Conservation (phyloP, 1,140 invertebrate species). For the Pogonomyrmex barbatus region DNA sequence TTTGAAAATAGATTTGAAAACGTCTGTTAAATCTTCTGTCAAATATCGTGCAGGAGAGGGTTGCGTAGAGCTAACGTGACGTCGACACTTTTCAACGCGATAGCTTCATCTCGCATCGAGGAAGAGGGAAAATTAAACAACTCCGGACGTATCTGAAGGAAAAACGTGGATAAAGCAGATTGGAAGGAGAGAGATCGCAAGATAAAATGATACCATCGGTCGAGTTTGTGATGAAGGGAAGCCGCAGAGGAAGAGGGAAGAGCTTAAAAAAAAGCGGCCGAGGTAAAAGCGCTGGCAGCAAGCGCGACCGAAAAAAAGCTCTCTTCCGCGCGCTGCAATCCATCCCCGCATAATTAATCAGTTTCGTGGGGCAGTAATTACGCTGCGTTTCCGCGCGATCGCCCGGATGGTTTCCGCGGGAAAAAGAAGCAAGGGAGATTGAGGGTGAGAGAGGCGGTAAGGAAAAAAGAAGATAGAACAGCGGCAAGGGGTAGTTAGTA, state of each 20-base stretch:
- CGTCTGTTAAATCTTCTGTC: not conserved
- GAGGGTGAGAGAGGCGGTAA: not conserved
- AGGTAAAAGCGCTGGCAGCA: conserved; percentile 31
- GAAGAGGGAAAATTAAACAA: not conserved
- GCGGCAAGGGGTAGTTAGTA: conserved; percentile 16
- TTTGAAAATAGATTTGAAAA: not conserved
- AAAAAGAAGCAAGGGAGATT: not conserved
- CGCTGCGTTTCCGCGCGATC: conserved; percentile 64
- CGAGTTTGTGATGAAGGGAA: not conserved
- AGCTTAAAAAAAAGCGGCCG: conserved; percentile 12
- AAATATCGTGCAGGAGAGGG: not conserved
- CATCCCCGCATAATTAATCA: conserved; percentile 74
- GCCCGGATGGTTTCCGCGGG: conserved; percentile 56
- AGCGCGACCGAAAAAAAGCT: conserved; percentile 41
- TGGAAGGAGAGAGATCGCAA: conserved; percentile 1
- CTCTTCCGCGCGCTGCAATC: conserved; percentile 31
- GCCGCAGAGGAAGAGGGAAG: too few relatives aligned
- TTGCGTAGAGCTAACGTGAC: not conserved
- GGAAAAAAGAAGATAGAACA: conserved; percentile 22
- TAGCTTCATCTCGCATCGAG: not conserved
- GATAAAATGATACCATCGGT: conserved; percentile 4
- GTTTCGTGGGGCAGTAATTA: conserved; percentile 71
- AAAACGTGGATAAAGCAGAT: conserved; percentile 27
- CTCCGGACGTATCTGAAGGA: not conserved
- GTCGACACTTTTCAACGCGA: not conserved